Conservation (phyloP, 2,888 invertebrate species). For the Cryptus viduatorius region DNA sequence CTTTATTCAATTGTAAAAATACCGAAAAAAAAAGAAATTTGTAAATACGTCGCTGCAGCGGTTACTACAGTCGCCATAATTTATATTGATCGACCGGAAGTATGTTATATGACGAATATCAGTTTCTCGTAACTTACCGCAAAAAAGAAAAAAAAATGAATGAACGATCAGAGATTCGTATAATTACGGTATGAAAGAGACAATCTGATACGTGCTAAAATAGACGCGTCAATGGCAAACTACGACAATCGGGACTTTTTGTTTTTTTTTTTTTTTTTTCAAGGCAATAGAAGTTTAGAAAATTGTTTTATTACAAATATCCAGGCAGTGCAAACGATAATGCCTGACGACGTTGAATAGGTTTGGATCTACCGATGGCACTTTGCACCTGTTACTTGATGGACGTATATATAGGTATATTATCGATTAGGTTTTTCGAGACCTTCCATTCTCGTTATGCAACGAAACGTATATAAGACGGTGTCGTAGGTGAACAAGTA, state of each 20-base stretch:
- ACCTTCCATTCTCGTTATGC: background rate
- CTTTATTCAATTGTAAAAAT: conserved; percentile 21
- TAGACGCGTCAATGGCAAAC: conserved; percentile 50
- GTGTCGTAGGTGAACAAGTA: conserved; percentile 56
- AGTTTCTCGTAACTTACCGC: background rate
- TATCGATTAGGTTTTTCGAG: conserved; percentile 6
- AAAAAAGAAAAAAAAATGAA: conserved; percentile 5
- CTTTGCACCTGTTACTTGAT: conserved; percentile 59
- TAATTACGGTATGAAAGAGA: conserved; percentile 3
- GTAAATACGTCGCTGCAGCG: conserved; percentile 42
- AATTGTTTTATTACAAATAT: conserved; percentile 52
- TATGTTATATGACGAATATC: conserved; percentile 21
- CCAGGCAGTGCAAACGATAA: conserved; percentile 28
- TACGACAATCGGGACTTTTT: conserved; percentile 36
- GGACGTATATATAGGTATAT: conserved; percentile 66
- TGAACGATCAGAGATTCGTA: conserved; percentile 4
- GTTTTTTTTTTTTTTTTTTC: conserved; percentile 11
- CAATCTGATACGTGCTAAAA: conserved; percentile 30
- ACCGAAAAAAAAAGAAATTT: conserved; percentile 9
- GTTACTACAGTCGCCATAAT: conserved; percentile 14
- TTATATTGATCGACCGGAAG: conserved; percentile 32
- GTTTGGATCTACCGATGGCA: conserved; percentile 60
- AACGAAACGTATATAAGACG: conserved; percentile 23
- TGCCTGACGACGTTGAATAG: conserved; percentile 5
- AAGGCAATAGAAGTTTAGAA: conserved; percentile 54